Evolutionary conservation across 2,888 invertebrate genomes (phyloP).

Genomic region (Tyria jacobaeae): DNA sequence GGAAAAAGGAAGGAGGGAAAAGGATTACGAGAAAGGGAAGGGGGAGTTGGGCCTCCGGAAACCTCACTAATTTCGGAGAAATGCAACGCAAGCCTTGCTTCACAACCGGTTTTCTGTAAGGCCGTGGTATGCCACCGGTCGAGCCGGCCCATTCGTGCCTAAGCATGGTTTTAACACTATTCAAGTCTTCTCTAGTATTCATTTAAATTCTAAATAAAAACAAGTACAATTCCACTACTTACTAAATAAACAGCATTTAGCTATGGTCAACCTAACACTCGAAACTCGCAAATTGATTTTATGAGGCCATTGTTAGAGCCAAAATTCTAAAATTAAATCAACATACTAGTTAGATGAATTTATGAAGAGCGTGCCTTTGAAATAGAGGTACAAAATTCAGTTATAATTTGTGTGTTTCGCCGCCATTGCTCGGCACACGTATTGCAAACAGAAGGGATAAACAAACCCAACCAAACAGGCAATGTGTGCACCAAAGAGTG

Average conservation of each 20-base stretch:
- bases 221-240: too few species aligned
- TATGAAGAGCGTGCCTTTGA: constrained; percentile 51
- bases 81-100: too few species aligned
- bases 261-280: constrained; percentile 22
- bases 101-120: too few species aligned
- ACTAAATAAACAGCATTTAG: constrained; percentile 15
- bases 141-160: too few species aligned
- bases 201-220: too few species aligned
- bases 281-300: constrained; percentile 18
- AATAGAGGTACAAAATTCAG: constrained; percentile 70
- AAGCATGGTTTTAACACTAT: too few species aligned
- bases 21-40: too few species aligned
- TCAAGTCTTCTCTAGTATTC: too few species aligned
- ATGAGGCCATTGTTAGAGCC: constrained; percentile 32
- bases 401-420: constrained; percentile 71
- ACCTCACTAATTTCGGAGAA: too few species aligned
- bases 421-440: constrained; percentile 53
- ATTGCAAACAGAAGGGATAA: constrained; percentile 71
- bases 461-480: constrained; percentile 66
- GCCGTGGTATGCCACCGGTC: too few species aligned
- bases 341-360: constrained; percentile 52
- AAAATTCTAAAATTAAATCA: constrained; percentile 46
- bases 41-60: too few species aligned
- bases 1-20: too few species aligned
- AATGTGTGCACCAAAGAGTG: constrained; percentile 67